Percentiles rank a stretch among this genome's conserved stretches.
Evolutionary conservation across 2,888 invertebrate genomes (phyloP).

Genomic region (Coelogynopora nodosa): DNA sequence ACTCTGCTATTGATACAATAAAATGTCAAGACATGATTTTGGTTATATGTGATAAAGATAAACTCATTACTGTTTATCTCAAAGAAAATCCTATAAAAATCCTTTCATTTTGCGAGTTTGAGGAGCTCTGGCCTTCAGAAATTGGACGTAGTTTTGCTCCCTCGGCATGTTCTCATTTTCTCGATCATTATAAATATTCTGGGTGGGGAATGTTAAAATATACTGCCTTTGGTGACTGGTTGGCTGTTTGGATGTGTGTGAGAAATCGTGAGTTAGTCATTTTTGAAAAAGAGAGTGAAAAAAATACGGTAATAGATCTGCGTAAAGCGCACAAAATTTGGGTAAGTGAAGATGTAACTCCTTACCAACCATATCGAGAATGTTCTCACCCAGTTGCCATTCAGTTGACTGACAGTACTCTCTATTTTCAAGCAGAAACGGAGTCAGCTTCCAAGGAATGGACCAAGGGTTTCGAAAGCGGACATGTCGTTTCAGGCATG

Average conservation of each 20-base stretch:
- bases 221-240: not conserved
- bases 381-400: not conserved
- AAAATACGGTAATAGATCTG: not conserved
- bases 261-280: not conserved
- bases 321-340: not conserved
- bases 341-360: not conserved
- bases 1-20: not conserved
- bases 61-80: not conserved
- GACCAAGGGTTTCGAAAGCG: not conserved
- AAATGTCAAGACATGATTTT: not conserved
- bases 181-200: not conserved
- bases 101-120: not conserved
- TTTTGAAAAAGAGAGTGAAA: not conserved
- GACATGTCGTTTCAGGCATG: not conserved
- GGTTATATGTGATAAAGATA: not conserved
- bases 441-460: not conserved
- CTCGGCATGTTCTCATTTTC: not conserved
- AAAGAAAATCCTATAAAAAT: not conserved
- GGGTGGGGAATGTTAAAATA: not conserved
- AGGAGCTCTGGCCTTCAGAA: not conserved
- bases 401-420: not conserved
- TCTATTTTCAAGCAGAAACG: not conserved
- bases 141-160: not conserved
- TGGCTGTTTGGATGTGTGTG: not conserved
- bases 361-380: not conserved